Evolutionary conservation across 2,888 invertebrate species (phyloP).

Genomic region (Euplagia quadripunctaria): DNA sequence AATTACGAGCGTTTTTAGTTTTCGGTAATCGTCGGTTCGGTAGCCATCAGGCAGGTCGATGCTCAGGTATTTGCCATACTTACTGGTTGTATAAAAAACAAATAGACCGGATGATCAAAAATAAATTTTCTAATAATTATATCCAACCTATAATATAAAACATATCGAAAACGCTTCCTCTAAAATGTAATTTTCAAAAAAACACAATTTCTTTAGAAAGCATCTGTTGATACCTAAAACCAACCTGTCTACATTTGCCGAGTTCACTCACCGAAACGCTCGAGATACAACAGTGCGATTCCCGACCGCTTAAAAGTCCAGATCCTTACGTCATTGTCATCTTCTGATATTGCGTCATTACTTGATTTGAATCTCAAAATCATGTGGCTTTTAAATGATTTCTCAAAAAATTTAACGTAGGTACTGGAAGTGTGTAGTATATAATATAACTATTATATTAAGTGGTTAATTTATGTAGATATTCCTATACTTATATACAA

Average conservation of each 20-base stretch:
- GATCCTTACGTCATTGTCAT: background rate
- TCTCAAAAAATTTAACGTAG: background rate
- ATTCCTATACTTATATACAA: background rate
- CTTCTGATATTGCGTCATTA: background rate
- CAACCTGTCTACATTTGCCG: background rate
- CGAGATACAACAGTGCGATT: background rate
- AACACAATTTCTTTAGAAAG: background rate
- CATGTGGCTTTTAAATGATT: background rate
- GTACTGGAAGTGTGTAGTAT: background rate
- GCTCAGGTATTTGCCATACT: too few species aligned
- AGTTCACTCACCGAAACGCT: constrained; percentile 1
- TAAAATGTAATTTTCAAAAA: background rate
- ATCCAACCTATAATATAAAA: too few species aligned
- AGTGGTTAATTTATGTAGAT: background rate
- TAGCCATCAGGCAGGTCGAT: too few species aligned
- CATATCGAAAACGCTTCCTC: background rate
- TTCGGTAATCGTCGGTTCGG: too few species aligned
- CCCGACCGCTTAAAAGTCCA: background rate
- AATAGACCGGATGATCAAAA: too few species aligned
- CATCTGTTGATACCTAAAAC: background rate
- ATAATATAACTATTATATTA: background rate
- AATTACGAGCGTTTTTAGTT: too few species aligned
- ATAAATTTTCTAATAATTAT: too few species aligned
- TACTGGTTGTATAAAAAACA: too few species aligned
- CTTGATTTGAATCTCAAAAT: too few species aligned